Conservation (phyloP, 2,797 vertebrate genomes). For the Podargus strigoides region DNA sequence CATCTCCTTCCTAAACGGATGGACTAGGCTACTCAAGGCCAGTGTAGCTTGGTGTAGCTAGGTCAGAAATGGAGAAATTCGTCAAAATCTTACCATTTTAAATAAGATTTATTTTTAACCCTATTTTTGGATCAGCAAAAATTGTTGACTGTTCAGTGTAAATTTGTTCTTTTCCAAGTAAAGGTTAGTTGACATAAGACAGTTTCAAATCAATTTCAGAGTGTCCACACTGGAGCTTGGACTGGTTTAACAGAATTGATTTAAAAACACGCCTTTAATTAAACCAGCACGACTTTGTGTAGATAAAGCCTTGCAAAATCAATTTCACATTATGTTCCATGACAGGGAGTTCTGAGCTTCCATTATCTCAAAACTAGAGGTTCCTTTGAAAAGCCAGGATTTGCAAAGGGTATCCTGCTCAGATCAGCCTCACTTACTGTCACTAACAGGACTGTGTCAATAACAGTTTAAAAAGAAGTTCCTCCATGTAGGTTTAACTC, state of each 20-base stretch:
- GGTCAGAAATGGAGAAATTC: background rate
- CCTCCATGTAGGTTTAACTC: background rate
- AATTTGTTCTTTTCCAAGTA: background rate
- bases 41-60: background rate
- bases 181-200: constrained; percentile 18
- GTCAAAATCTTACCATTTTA: background rate
- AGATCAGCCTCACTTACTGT: background rate
- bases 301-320: constrained; percentile 53
- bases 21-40: background rate
- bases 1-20: background rate
- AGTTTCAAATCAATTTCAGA: constrained; percentile 25
- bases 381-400: constrained; percentile 30
- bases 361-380: constrained; percentile 38
- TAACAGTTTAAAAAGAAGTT: background rate
- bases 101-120: background rate
- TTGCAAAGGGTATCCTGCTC: constrained; percentile 4
- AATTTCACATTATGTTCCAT: constrained; percentile 50
- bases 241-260: constrained; percentile 56
- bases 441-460: background rate
- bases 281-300: constrained; percentile 6
- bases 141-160: background rate
- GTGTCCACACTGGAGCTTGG: constrained; percentile 3
- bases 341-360: constrained; percentile 41
- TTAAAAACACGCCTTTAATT: constrained; percentile 56
- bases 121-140: background rate